These are phyloP conservation scores for Pachymerium ferrugineum DNA, from an alignment of 2,888 invertebrate species.

Conservation along the genomic window DNA sequence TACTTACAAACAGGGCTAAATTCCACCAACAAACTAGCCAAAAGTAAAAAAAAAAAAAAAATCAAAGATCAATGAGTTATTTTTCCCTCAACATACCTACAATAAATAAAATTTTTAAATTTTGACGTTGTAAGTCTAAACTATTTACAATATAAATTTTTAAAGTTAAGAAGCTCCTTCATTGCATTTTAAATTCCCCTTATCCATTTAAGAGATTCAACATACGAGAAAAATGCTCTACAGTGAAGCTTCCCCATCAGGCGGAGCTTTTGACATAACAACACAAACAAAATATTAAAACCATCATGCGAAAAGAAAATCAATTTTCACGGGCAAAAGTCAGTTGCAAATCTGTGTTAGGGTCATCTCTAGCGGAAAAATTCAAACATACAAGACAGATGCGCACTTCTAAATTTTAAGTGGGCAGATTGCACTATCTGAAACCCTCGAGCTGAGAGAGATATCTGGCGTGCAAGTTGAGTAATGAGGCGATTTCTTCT, in stretches of 20 bases:
- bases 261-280: conserved; percentile 2
- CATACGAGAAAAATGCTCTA: neutral
- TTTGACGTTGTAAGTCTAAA: too few relatives aligned
- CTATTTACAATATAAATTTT: too few relatives aligned
- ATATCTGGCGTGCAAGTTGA: conserved; percentile 6
- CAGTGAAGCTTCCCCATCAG: conserved; percentile 1
- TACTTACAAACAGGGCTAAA: conserved; percentile 20
- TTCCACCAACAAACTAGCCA: neutral
- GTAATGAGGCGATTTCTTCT: conserved; percentile 27
- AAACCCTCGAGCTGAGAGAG: conserved; percentile 20
- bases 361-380: conserved; percentile 10
- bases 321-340: neutral
- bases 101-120: too few relatives aligned
- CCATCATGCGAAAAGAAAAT: conserved; percentile 2
- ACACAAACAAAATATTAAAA: neutral
- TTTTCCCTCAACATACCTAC: neutral
- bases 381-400: conserved; percentile 27
- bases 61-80: neutral
- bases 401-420: conserved; percentile 21
- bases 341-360: neutral
- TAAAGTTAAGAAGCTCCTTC: too few relatives aligned
- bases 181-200: too few relatives aligned
- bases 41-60: neutral
- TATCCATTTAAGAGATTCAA: neutral
- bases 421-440: conserved; percentile 24